Conservation (phyloP, 2,113 vertebrate species). For the Chamaetylas fuelleborni region DNA sequence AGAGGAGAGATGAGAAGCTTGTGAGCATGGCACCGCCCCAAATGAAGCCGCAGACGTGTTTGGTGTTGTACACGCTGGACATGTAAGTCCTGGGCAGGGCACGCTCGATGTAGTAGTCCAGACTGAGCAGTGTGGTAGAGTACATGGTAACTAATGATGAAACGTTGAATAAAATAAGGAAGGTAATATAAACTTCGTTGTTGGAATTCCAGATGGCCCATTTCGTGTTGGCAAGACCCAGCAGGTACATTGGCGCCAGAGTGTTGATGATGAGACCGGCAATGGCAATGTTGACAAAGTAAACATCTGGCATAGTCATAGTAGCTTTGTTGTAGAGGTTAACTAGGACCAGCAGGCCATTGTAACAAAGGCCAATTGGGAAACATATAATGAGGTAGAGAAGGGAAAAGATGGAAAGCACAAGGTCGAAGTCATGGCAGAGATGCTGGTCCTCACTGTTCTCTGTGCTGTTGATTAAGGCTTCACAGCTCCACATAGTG, state of each 20-base stretch:
- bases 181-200: slow-evolving; percentile 88
- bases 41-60: slow-evolving; percentile 94
- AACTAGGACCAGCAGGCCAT: slow-evolving; percentile 86
- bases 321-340: slow-evolving; percentile 91
- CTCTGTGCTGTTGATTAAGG: slow-evolving; percentile 83
- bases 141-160: slow-evolving; percentile 93
- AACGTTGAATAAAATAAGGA: slow-evolving; percentile 94
- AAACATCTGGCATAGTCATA: slow-evolving; percentile 98
- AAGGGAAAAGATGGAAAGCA: slow-evolving; percentile 86
- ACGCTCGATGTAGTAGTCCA: slow-evolving; percentile 95
- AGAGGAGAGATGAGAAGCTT: slow-evolving; percentile 94
- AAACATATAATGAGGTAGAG: slow-evolving; percentile 93
- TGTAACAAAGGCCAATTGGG: slow-evolving; percentile 92
- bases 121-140: slow-evolving; percentile 90
- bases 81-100: slow-evolving; percentile 94
- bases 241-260: slow-evolving; percentile 86
- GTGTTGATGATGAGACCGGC: slow-evolving; percentile 90
- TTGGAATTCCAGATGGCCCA: slow-evolving; percentile 89
- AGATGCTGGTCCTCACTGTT: slow-evolving; percentile 78
- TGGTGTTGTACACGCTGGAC: slow-evolving; percentile 96
- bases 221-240: slow-evolving; percentile 84
- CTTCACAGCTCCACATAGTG: slow-evolving; percentile 94
- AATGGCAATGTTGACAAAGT: slow-evolving; percentile 96
- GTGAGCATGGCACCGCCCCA: slow-evolving; percentile 97
- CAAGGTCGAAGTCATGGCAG: slow-evolving; percentile 89